Evolutionary conservation across 2,888 invertebrate species (phyloP), one percentile per base, ranked within the genome.

Genomic region (Eustalomyia histrio): DNA sequence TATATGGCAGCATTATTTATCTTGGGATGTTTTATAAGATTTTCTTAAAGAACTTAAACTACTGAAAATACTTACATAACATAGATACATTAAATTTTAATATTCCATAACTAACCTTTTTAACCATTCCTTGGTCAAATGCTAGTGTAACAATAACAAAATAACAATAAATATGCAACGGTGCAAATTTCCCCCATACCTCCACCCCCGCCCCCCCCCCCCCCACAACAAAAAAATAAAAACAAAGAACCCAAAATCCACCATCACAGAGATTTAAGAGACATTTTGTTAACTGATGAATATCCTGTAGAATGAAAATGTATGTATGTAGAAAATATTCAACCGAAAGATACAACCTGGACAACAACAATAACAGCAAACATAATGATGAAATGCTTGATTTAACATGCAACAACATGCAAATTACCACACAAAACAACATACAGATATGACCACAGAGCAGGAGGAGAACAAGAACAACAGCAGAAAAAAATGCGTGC

Each of bases 301-400:
- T 79, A 79, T 79, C 76, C 75, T 64, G 18, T 6, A 73, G 61
- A 73, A 47, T n/a, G 43, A 47, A 47, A 47, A 39, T 10, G n/a
- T n/a, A n/a, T n/a, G n/a, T n/a, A 29, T 29, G 29, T 39, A 39
- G 12, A 39, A n/a, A n/a, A 53, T 9, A 75, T 21, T n/a, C 39
- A 21, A 10, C 24, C 8, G 61, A 64, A 53, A 29, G 9, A 52
- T 18, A 57, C n/a, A 43, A 61, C 47, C 43, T 55, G 24, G 43
- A 7, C 43, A 29, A 29, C 29, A 52, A 47, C 67, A 55, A 65
- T 53, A 64, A 43, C 39, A 21, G 5, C 52, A 72, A 72, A 79
- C 76, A 80, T 81, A 83, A 84, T 86, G 86, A 86, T 86, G 85
- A 85, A 86, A 86, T 86, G 85, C 86, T 79, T 82, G 76, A 83